phyloP scores from a whole-genome alignment of 2,113 vertebrate species.

The Leiothrix lutea region DNA sequence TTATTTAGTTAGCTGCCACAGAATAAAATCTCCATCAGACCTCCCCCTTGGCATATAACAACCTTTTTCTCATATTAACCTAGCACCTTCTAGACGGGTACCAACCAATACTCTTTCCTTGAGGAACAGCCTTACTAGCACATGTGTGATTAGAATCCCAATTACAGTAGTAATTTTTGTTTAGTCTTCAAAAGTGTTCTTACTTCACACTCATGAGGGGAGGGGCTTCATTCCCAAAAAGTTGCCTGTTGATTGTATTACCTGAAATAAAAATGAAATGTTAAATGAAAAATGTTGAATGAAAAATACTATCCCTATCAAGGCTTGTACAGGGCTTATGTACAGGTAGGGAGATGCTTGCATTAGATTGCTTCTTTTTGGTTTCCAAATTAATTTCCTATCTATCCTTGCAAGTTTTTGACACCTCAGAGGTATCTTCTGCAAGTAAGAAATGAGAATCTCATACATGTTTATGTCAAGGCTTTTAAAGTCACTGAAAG shows the following conservation, averaged over 20 bases:
- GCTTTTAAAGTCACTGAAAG: background rate
- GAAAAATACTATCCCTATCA: background rate
- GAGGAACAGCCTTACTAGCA: rapidly evolving
- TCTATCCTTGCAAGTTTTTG: background rate
- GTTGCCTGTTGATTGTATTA: background rate
- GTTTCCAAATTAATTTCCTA: background rate
- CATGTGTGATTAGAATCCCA: background rate
- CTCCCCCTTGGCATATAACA: rapidly evolving
- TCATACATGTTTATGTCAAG: background rate
- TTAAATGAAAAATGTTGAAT: background rate
- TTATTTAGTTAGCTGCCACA: no score
- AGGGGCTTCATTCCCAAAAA: rapidly evolving
- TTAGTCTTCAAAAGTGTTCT: background rate
- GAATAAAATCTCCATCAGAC: background rate
- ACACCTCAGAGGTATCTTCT: background rate
- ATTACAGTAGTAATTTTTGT: background rate
- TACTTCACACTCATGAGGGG: background rate
- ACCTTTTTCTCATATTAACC: background rate
- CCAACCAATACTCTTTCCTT: rapidly evolving
- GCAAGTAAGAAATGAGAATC: background rate
- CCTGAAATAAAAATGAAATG: background rate
- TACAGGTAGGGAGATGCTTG: background rate
- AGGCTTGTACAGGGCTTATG: background rate
- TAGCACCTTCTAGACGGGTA: background rate
- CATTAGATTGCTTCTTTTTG: background rate